These are phyloP conservation scores for Avahi laniger DNA, from an alignment of 2,797 vertebrate genomes.

Conservation along the genomic window DNA sequence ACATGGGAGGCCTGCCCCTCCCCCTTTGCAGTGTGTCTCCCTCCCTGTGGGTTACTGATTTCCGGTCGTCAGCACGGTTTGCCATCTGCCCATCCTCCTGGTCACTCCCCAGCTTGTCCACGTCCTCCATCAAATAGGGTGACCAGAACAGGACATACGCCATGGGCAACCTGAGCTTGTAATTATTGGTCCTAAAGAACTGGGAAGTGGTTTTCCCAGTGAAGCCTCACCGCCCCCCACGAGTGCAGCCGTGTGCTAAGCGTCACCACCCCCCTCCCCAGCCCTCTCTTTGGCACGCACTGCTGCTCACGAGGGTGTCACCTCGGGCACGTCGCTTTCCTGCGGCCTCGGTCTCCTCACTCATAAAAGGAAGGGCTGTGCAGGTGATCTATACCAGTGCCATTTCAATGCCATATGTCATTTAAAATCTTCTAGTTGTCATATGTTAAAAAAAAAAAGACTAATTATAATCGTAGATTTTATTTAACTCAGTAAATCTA, in stretches of 20 bases:
- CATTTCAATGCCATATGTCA: background rate
- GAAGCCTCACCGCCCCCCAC: rapidly evolving
- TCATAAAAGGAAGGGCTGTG: background rate
- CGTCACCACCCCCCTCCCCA: background rate
- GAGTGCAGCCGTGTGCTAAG: rapidly evolving
- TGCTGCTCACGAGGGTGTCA: background rate
- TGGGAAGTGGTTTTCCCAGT: background rate
- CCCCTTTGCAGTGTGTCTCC: background rate
- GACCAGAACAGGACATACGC: background rate
- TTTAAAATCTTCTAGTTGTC: background rate
- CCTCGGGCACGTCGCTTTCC: background rate
- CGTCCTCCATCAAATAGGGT: background rate
- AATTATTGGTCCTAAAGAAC: background rate
- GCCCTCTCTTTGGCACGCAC: rapidly evolving
- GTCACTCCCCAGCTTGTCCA: too few relatives aligned
- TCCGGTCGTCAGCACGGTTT: background rate
- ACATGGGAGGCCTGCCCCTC: background rate
- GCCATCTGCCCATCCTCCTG: background rate
- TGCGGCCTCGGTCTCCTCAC: background rate
- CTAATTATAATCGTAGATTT: background rate
- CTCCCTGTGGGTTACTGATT: rapidly evolving
- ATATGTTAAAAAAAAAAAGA: background rate
- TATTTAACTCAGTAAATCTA: background rate
- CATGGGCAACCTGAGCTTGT: background rate
- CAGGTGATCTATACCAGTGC: too few relatives aligned